Evolutionary conservation across 2,113 vertebrate species (phyloP).

Genomic region (Macrotus californicus): DNA sequence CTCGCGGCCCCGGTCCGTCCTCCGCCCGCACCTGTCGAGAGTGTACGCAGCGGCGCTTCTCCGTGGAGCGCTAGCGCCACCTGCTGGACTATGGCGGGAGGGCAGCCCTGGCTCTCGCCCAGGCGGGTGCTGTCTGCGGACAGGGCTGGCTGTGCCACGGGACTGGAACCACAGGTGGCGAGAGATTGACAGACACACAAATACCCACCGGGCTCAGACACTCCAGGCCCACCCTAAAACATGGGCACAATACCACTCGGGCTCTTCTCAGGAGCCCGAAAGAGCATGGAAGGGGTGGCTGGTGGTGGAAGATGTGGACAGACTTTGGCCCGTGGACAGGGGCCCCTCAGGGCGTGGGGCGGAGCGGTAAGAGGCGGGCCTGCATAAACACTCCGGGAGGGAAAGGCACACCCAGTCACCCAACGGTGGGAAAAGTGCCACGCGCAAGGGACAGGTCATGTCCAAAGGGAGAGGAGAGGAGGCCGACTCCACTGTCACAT

Average conservation of each 20-base stretch:
- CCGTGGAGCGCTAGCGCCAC: background rate
- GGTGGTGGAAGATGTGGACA: background rate
- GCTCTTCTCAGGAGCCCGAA: background rate
- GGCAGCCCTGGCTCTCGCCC: background rate
- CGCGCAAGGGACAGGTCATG: background rate
- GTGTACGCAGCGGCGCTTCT: background rate
- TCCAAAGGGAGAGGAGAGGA: background rate
- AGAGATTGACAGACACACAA: background rate
- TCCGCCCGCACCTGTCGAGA: background rate
- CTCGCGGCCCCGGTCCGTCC: background rate
- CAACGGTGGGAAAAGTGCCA: background rate
- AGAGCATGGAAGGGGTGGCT: background rate
- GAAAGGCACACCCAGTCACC: background rate
- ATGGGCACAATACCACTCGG: background rate
- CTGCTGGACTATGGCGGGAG: background rate
- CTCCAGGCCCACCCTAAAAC: background rate
- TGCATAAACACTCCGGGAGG: background rate
- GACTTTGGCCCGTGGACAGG: background rate
- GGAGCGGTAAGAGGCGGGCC: rapidly evolving
- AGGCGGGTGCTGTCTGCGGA: rapidly evolving
- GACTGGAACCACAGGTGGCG: background rate
- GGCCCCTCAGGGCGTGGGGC: background rate
- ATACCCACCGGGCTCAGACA: background rate
- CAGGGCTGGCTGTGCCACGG: rapidly evolving
- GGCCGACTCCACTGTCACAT: background rate